These are phyloP conservation scores for Periphyllus acericola DNA, from an alignment of 2,888 invertebrate genomes.

Conservation along the genomic window DNA sequence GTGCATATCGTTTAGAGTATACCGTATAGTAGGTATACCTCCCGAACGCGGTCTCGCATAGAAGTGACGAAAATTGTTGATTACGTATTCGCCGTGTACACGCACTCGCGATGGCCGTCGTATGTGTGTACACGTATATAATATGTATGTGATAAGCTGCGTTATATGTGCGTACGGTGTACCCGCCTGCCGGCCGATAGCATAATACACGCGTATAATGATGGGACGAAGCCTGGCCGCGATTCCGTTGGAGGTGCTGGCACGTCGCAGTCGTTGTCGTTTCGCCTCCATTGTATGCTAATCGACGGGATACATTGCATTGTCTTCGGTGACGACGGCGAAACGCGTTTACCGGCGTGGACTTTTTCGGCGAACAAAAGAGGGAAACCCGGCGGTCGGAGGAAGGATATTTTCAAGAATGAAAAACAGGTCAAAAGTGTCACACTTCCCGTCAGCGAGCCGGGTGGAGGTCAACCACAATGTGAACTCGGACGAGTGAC, in stretches of 20 bases:
- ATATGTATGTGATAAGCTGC: too few species aligned
- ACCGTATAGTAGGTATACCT: not conserved
- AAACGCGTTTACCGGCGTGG: slow-evolving; percentile 20
- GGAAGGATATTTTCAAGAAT: slow-evolving; percentile 1
- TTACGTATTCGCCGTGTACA: not conserved
- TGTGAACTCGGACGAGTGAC: not conserved
- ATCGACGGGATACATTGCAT: slow-evolving; percentile 48
- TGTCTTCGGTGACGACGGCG: slow-evolving; percentile 29
- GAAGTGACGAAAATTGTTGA: slow-evolving; percentile 38
- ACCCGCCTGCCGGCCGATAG: not conserved
- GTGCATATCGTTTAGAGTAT: too few species aligned
- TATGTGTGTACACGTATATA: not conserved
- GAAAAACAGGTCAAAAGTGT: slow-evolving; percentile 56
- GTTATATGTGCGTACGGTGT: not conserved
- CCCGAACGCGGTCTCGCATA: not conserved
- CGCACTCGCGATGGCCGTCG: not conserved
- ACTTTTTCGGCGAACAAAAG: slow-evolving; percentile 60
- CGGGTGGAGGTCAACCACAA: not conserved
- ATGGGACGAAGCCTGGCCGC: not conserved
- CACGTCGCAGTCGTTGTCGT: slow-evolving; percentile 46
- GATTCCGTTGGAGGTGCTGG: slow-evolving; percentile 41
- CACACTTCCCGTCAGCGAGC: slow-evolving; percentile 17
- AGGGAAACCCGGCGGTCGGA: slow-evolving; percentile 11
- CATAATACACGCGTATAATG: not conserved
- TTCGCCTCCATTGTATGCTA: slow-evolving; percentile 59